Evolutionary conservation across 2,797 vertebrate species (phyloP), one percentile per base, ranked within the genome.

Genomic region (Pseudopleuronectes americanus): DNA sequence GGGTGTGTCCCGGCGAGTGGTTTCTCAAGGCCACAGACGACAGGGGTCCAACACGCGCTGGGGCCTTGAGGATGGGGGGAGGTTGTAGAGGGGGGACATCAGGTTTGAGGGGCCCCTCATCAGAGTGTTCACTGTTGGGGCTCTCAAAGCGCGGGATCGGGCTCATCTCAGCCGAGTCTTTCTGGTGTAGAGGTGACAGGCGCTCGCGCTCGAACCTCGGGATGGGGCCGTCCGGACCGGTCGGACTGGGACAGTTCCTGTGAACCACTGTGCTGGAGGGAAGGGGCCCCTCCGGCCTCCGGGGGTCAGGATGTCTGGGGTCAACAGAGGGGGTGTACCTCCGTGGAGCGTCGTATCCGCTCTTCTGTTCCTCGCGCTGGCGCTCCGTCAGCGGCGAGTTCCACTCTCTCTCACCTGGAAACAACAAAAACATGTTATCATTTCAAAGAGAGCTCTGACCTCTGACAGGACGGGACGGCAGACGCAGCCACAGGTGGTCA

Each of bases 161-260:
- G 61, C 93, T 95, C 68, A 83, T 57, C 23, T 94, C 95, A 0
- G 84, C 81, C 0, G 86, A 8, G 2, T 93, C 89, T 3, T 87
- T 84, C 74, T 89, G 90, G 36, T 92, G 92, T 2, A 93, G 70
- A 0, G 92, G 92, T 0, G 92, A 93, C 3, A 93, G 72, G 0
- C 90, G 92, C 36, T 92, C 90, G 2, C 95, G 95, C 86, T 98
- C 96, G 74, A 96, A 99, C 79, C 93, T 60, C 0, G 93, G 90
- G 64, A 75, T 84, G n/a, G 90, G 75, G 16, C 91, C 90, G 23
- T 98, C 97, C 26, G 81, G 80, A 5, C 56, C 47, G 0, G 64
- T 64, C 0, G 92, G 93, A 48, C 91, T 91, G 0, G 85, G 89
- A 13, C 88, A 90, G 63, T 84, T 93, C 83, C 92, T 87, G 77